Evolutionary conservation across 2,888 invertebrate species (phyloP).

Genomic region (Belgica antarctica): DNA sequence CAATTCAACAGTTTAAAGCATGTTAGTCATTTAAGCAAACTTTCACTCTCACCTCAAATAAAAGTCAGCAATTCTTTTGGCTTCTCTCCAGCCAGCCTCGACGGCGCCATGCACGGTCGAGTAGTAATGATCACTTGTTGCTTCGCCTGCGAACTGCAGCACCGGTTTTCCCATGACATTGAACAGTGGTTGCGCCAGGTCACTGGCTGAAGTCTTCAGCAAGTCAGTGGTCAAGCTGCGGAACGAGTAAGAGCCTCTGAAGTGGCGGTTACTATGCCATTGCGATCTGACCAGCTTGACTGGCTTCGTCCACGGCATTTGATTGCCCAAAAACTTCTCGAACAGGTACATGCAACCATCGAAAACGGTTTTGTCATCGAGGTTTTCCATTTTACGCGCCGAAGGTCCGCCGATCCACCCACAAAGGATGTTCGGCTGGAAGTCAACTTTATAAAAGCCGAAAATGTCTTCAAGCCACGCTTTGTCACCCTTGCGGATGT

Average conservation of each 20-base stretch:
- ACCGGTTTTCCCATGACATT: slow-evolving; percentile 51
- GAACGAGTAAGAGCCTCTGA: slow-evolving; percentile 60
- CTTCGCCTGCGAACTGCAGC: slow-evolving; percentile 63
- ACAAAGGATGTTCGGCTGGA: slow-evolving; percentile 59
- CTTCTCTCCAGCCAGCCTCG: slow-evolving; percentile 65
- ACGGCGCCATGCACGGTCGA: slow-evolving; percentile 65
- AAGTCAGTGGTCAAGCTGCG: slow-evolving; percentile 53
- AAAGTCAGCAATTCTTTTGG: slow-evolving; percentile 56
- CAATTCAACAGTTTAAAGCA: too few relatives aligned
- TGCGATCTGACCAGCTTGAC: slow-evolving; percentile 31
- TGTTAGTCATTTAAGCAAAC: too few relatives aligned
- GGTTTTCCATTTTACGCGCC: slow-evolving; percentile 59
- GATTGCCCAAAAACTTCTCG: slow-evolving; percentile 57
- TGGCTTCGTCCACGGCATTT: slow-evolving; percentile 50
- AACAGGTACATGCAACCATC: slow-evolving; percentile 58
- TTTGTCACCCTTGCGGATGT: neutral
- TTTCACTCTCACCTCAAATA: slow-evolving; percentile 13
- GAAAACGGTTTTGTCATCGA: slow-evolving; percentile 57
- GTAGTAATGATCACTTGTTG: slow-evolving; percentile 60
- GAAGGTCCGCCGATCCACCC: slow-evolving; percentile 64
- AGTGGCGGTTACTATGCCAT: slow-evolving; percentile 29
- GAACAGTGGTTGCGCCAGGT: slow-evolving; percentile 56
- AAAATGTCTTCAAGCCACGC: slow-evolving; percentile 57
- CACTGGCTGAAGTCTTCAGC: slow-evolving; percentile 44
- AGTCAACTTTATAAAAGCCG: slow-evolving; percentile 61